Conservation (phyloP, 2,888 invertebrate species). For the Ectemnius cavifrons region DNA sequence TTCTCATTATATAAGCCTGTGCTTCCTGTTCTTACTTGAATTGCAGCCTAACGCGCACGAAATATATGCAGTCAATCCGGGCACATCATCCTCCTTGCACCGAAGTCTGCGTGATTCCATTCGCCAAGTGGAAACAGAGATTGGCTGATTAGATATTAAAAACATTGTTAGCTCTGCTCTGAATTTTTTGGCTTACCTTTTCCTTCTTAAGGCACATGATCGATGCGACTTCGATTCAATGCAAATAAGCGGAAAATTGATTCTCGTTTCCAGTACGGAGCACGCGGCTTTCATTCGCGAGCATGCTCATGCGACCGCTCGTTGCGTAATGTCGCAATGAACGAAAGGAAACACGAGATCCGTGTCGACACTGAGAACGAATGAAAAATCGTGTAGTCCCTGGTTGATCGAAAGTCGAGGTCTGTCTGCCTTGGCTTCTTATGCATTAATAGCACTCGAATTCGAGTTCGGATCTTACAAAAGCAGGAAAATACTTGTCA, state of each 20-base stretch:
- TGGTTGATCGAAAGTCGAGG: too few relatives aligned
- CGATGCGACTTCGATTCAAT: neutral
- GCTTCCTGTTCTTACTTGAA: constrained; percentile 57
- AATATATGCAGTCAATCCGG: neutral
- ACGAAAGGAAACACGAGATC: constrained; percentile 1
- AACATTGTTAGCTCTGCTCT: too few relatives aligned
- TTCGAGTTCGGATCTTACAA: too few relatives aligned
- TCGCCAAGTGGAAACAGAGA: neutral
- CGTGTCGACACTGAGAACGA: neutral
- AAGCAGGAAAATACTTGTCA: too few relatives aligned
- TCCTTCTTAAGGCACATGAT: neutral
- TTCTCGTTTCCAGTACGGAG: neutral
- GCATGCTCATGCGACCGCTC: neutral
- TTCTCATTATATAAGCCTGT: constrained; percentile 51
- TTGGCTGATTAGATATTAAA: neutral
- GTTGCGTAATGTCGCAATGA: constrained; percentile 1
- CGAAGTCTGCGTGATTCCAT: neutral
- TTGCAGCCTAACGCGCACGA: constrained; percentile 16
- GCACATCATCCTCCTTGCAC: neutral
- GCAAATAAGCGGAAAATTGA: neutral
- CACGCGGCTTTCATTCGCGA: neutral
- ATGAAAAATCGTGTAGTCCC: too few relatives aligned
- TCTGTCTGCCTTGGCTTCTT: too few relatives aligned
- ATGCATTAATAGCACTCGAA: too few relatives aligned
- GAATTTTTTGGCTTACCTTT: neutral